Evolutionary conservation across 2,888 invertebrate species (phyloP).

Genomic region (Drosophila austrosaltans): DNA sequence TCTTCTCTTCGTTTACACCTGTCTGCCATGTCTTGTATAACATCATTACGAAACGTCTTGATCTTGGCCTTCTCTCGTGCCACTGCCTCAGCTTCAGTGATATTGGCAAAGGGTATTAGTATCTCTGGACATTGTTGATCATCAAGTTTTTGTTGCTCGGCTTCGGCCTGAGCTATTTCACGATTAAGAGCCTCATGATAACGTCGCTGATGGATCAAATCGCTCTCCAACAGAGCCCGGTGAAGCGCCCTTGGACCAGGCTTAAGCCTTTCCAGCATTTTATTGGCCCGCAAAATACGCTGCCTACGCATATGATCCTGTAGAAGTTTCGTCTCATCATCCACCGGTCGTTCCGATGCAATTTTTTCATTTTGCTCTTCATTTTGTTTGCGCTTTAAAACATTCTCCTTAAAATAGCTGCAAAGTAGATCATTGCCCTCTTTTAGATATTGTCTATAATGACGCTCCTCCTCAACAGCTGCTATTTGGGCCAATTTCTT

Average conservation of each 20-base stretch:
- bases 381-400: not conserved
- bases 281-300: constrained; percentile 54
- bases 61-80: constrained; percentile 47
- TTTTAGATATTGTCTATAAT: constrained; percentile 54
- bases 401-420: constrained; percentile 31
- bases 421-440: constrained; percentile 49
- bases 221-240: constrained; percentile 50
- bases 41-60: constrained; percentile 24
- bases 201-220: constrained; percentile 49
- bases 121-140: constrained; percentile 49
- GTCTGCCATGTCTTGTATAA: constrained; percentile 53
- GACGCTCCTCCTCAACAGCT: constrained; percentile 52
- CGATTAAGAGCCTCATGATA: constrained; percentile 41
- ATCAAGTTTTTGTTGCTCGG: constrained; percentile 45
- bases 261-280: constrained; percentile 49
- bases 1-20: constrained; percentile 33
- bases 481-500: constrained; percentile 22
- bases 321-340: constrained; percentile 13
- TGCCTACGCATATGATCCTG: constrained; percentile 53
- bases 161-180: constrained; percentile 45
- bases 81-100: constrained; percentile 49
- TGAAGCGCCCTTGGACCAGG: constrained; percentile 52
- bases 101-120: constrained; percentile 47
- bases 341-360: not conserved
- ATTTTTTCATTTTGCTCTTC: constrained; percentile 13